Evolutionary conservation across 2,888 invertebrate genomes (phyloP), one percentile per base, ranked within the genome.

Genomic region (Patella ulyssiponensis): DNA sequence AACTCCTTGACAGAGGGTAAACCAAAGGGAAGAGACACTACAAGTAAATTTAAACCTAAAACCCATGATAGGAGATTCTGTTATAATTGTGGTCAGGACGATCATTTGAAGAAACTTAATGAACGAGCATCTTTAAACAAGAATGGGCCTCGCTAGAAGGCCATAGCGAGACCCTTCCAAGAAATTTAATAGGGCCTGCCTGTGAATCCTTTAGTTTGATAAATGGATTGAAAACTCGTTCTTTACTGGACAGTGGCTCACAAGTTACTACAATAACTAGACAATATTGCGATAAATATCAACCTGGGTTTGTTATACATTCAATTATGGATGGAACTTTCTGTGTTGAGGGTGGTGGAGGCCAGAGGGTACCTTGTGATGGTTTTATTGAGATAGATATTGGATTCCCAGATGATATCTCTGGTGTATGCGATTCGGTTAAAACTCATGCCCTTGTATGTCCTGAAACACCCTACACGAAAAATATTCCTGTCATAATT

Each of bases 381-480:
- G 56, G 56, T 5, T 56, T 56, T n/a, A 56, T 56, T n/a, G 15
- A 56, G n/a, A 56, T 56, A 56, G 56, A 56, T 56, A 56, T 56
- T 5, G 15, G 17, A 15, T 58, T 58, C 15, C 56, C 56, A 12
- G 56, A 7, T n/a, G 56, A 56, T n/a, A 56, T 56, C 17, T 15
- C n/a, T 56, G 56, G 56, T 12, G 56, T 56, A 12, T 15, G n/a
- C 12, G 15, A 15, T 12, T 4, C n/a, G 15, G n/a, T 56, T 15
- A 5, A 15, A 56, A 56, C 56, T 56, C n/a, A 56, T n/a, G 56
- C 56, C 56, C 27, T 76, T 17, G 69, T 76, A 15, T 76, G 72
- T 51, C 64, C 53, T 9, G 76, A 76, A 23, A 76, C 76, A 33
- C 17, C 17, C n/a, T 76, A n/a, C 52, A 58, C 73, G 11, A 12